Conservation (phyloP, 1,140 invertebrate species). For the Piezodorus guildinii region DNA sequence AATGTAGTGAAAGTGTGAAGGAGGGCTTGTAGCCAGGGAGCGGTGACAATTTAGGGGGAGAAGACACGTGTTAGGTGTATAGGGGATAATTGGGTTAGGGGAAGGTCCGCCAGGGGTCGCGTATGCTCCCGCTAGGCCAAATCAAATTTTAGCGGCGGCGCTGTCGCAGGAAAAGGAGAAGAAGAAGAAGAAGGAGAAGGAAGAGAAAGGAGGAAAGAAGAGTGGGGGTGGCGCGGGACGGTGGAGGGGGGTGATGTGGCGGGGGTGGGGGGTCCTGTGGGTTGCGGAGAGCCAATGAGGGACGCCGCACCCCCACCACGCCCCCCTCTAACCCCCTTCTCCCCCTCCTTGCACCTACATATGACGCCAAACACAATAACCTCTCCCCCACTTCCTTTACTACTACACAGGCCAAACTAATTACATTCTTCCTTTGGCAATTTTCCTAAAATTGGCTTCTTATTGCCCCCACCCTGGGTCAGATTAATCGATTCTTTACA, state of each 20-base stretch:
- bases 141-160: constrained; percentile 7
- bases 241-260: too few species aligned
- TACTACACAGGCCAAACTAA: constrained; percentile 21
- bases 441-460: constrained; percentile 25
- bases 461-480: constrained; percentile 15
- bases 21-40: constrained; percentile 6
- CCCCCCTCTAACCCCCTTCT: constrained; percentile 6
- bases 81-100: constrained; percentile 17
- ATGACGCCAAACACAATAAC: constrained; percentile 2
- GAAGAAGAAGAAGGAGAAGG: constrained; percentile 3
- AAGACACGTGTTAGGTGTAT: constrained; percentile 1
- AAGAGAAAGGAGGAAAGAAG: constrained; percentile 9
- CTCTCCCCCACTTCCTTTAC: constrained; percentile 13
- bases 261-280: constrained; percentile 16
- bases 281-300: constrained; percentile 31
- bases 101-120: constrained; percentile 11
- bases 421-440: constrained; percentile 24
- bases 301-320: constrained; percentile 25
- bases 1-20: background rate
- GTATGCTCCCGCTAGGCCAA: background rate
- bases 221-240: constrained; percentile 1
- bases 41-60: background rate
- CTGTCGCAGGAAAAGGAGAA: background rate
- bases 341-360: constrained; percentile 10
- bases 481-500: background rate